Percentiles rank a stretch among this genome's conserved stretches.
These are phyloP conservation scores for Upupa epops DNA, from an alignment of 2,113 vertebrate species.

Conservation along the genomic window DNA sequence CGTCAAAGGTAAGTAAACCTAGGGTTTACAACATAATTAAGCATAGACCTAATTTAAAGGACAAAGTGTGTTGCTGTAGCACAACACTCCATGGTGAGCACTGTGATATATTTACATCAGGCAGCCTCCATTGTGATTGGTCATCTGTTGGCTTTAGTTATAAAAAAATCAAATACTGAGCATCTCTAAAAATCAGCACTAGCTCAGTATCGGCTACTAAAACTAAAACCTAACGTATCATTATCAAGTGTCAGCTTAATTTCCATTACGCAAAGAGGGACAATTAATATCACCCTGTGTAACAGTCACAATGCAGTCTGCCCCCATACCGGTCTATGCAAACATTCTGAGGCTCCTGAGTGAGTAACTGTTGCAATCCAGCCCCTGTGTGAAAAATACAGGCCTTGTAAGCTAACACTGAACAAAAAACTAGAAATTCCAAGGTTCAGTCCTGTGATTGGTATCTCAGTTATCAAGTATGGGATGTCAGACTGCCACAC, in stretches of 20 bases:
- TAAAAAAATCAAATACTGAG: rapidly evolving
- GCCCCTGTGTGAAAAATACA: neutral
- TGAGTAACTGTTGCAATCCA: neutral
- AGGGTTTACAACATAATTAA: neutral
- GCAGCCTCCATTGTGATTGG: neutral
- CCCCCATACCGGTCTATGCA: neutral
- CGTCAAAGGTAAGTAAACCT: neutral
- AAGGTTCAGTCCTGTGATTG: neutral
- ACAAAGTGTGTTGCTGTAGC: neutral
- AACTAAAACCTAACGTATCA: neutral
- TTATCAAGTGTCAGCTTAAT: neutral
- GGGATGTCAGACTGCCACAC: neutral
- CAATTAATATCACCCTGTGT: neutral
- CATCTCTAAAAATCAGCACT: neutral
- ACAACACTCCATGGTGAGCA: neutral
- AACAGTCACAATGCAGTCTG: neutral
- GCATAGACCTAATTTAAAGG: neutral
- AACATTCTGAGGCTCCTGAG: neutral
- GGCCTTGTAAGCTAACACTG: neutral
- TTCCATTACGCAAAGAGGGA: neutral
- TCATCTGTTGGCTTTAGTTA: neutral
- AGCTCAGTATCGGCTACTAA: neutral
- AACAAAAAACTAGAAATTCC: neutral
- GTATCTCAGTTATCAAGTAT: neutral
- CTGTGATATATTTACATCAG: neutral